phyloP scores from a whole-genome alignment of 1,140 invertebrate species.

The Drosophila athabasca region DNA sequence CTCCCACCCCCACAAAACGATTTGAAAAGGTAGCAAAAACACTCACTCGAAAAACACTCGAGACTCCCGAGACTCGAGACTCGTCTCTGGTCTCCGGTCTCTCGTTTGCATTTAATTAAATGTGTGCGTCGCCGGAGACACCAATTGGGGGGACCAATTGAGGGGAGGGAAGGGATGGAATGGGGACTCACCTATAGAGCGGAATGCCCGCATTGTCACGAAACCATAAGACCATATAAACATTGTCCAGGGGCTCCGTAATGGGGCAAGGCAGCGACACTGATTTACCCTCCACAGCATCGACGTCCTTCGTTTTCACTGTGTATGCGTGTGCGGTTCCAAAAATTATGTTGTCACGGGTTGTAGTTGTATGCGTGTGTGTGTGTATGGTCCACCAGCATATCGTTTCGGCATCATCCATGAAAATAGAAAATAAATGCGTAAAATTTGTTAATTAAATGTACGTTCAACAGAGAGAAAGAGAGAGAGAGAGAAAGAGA shows the following conservation, averaged over 20 bases:
- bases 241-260: slow-evolving; percentile 90
- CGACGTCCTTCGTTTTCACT: slow-evolving; percentile 88
- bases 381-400: slow-evolving; percentile 25
- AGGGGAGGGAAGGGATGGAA: neutral
- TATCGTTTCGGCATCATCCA: slow-evolving; percentile 28
- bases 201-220: slow-evolving; percentile 93
- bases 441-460: slow-evolving; percentile 83
- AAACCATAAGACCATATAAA: slow-evolving; percentile 96
- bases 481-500: no score
- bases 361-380: slow-evolving; percentile 4
- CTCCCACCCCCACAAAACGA: slow-evolving; percentile 23
- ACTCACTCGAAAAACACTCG: slow-evolving; percentile 50
- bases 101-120: slow-evolving; percentile 81
- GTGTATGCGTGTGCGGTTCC: slow-evolving; percentile 37
- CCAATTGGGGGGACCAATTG: slow-evolving; percentile 23
- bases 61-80: no score
- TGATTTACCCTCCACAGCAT: slow-evolving; percentile 92
- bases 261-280: slow-evolving; percentile 94
- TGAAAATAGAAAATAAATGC: slow-evolving; percentile 82
- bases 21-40: slow-evolving; percentile 64
- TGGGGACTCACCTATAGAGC: slow-evolving; percentile 90
- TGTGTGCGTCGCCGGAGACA: slow-evolving; percentile 31
- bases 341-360: slow-evolving; percentile 71
- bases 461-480: slow-evolving; percentile 29
- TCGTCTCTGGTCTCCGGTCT: neutral